Evolutionary conservation across 2,113 vertebrate genomes (phyloP), one percentile per base, ranked within the genome.

Genomic region (Cephalopholis sonnerati): DNA sequence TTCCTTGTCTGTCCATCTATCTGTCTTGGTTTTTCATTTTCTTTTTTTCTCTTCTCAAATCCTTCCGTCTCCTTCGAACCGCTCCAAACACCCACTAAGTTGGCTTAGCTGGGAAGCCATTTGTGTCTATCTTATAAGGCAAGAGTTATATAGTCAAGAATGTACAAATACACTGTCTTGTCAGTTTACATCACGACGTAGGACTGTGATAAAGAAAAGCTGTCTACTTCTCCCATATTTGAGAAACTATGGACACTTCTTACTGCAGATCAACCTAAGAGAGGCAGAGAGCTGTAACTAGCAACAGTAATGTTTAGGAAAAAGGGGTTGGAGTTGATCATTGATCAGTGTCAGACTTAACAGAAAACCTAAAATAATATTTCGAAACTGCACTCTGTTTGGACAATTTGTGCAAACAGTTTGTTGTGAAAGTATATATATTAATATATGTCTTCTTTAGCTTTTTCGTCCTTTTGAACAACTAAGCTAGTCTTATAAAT

Each of bases 1-100:
- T 53, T 18, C 25, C 18, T 67, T 63, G 27, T 85, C 82, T 27
- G 15, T 77, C 65, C 27, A 73, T 77, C 70, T 27, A 22, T 71
- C 72, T n/a, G 7, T 72, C 64, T 81, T 29, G 17, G 48, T 59
- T 74, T 62, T 54, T 57, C 18, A 41, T 81, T 59, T 65, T 7
- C n/a, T 25, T 61, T 77, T 59, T 72, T 6, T 20, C 41, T 66
- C 46, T 8, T 36, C 24, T 64, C 9, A 71, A 74, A 72, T 65
- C 81, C 57, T 57, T 44, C 53, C 68, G 61, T 79, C 46, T 57
- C 51, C 32, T n/a, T 41, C 15, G 16, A 64, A 65, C 13, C 9
- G 25, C 50, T 77, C 16, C 74, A 68, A n/a, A 72, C 69, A 57
- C 50, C 55, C 41, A 20, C 58, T 18, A 55, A 29, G 18, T 63